A percentile compares a stretch with the other conserved stretches of the same genome.
phyloP scores from a whole-genome alignment of 2,888 invertebrate genomes.

The Micropterix aruncella region DNA sequence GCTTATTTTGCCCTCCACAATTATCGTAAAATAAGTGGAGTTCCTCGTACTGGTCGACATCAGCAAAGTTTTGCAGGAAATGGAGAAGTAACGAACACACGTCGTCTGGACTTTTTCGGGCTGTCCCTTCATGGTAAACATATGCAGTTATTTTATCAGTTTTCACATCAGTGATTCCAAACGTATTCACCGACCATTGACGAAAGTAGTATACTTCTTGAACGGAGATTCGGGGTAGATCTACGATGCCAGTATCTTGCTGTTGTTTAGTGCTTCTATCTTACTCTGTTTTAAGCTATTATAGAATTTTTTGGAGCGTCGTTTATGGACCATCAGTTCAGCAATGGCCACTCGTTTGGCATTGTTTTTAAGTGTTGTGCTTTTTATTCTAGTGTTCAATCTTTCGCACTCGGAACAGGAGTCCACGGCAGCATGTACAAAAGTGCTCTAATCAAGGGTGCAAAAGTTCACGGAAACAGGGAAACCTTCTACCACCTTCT shows the following conservation, averaged over 20 bases:
- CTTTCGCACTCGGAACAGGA: constrained; percentile 7
- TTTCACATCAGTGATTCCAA: constrained; percentile 1
- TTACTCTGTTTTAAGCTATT: not conserved
- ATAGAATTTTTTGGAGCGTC: constrained; percentile 12
- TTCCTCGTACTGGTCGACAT: not conserved
- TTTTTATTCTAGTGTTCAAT: constrained; percentile 6
- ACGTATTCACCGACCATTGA: constrained; percentile 1
- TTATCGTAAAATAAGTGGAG: constrained; percentile 1
- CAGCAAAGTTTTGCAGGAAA: not conserved
- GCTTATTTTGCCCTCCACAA: not conserved
- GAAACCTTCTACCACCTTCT: too few species aligned
- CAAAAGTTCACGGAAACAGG: too few species aligned
- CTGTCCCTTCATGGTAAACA: not conserved
- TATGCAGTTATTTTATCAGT: constrained; percentile 1
- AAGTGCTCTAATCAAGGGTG: too few species aligned
- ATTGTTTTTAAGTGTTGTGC: constrained; percentile 8
- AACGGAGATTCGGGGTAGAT: not conserved
- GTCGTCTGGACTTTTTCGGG: constrained; percentile 1
- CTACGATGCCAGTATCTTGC: not conserved
- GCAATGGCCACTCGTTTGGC: constrained; percentile 13
- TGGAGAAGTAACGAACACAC: constrained; percentile 1
- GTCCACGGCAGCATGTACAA: too few species aligned
- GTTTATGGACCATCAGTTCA: constrained; percentile 12
- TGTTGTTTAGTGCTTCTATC: not conserved
- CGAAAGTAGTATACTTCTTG: constrained; percentile 1